Evolutionary conservation across 2,888 invertebrate genomes (phyloP).

Genomic region (Phaonia tiefii): DNA sequence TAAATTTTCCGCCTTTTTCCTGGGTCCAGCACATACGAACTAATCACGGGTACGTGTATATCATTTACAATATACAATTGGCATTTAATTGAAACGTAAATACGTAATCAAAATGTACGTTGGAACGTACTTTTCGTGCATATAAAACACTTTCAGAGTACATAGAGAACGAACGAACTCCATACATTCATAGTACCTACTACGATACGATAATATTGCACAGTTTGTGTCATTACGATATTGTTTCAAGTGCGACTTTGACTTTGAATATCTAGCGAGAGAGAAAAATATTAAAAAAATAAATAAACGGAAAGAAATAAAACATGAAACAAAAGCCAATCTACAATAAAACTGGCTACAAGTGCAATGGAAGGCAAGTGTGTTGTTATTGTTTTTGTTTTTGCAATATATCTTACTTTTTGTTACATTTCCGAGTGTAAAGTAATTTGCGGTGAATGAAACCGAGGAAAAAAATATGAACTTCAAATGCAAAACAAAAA

Average conservation of each 20-base stretch:
- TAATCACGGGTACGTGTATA: background rate
- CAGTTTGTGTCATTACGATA: slow-evolving; percentile 3
- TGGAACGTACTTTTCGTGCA: no score
- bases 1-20: no score
- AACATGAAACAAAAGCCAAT: slow-evolving; percentile 3
- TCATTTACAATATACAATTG: slow-evolving; percentile 27
- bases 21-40: no score
- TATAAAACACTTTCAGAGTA: no score
- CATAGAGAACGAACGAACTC: no score
- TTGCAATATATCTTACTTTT: slow-evolving; percentile 1
- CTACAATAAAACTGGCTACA: no score
- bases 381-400: background rate
- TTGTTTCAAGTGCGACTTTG: slow-evolving; percentile 51
- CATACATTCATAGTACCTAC: no score
- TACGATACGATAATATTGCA: background rate
- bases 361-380: slow-evolving; percentile 54
- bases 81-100: slow-evolving; percentile 43
- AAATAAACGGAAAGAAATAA: background rate
- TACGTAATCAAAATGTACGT: background rate
- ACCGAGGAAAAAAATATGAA: no score
- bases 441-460: slow-evolving; percentile 56
- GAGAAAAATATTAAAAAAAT: slow-evolving; percentile 17
- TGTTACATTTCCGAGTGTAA: slow-evolving; percentile 5
- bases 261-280: slow-evolving; percentile 57
- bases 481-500: no score